Evolutionary conservation across 92 coral and sea anemone genomes (phyloP).

Genomic region (Parazoanthus darwini): DNA sequence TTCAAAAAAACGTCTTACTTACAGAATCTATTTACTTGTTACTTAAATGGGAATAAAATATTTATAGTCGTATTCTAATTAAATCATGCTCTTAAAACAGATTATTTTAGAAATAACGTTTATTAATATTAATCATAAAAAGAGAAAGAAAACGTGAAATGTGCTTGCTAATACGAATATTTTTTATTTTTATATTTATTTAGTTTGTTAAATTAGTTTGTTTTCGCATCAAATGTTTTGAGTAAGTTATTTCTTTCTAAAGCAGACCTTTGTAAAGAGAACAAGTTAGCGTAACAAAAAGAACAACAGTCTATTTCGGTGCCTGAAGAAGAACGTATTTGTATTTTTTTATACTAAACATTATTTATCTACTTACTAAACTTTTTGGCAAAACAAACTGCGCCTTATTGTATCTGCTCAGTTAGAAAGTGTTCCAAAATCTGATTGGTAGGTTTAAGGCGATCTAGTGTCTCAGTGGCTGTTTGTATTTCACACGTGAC

Average conservation of each 20-base stretch:
- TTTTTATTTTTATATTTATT: constrained; percentile 23
- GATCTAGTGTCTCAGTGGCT: not conserved
- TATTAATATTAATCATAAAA: not conserved
- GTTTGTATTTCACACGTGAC: not conserved
- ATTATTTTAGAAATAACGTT: not conserved
- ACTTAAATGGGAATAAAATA: constrained; percentile 3
- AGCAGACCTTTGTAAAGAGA: constrained; percentile 7
- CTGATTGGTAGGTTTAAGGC: not conserved
- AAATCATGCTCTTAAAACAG: not conserved
- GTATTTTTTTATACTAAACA: not conserved
- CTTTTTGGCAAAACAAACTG: not conserved
- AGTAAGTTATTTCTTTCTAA: constrained; percentile 20
- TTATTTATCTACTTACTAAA: not conserved
- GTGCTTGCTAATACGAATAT: constrained; percentile 5
- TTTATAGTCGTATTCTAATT: constrained; percentile 1
- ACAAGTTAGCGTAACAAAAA: not conserved
- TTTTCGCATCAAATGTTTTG: not conserved
- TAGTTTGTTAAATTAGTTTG: not conserved
- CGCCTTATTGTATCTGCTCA: not conserved
- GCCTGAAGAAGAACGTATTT: not conserved
- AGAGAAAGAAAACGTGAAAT: not conserved
- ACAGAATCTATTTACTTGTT: constrained; percentile 9
- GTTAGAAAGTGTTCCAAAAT: not conserved
- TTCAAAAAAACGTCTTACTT: not conserved
- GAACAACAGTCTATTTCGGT: not conserved